phyloP scores from a whole-genome alignment of 2,113 vertebrate species.

The Callocephalon fimbriatum region DNA sequence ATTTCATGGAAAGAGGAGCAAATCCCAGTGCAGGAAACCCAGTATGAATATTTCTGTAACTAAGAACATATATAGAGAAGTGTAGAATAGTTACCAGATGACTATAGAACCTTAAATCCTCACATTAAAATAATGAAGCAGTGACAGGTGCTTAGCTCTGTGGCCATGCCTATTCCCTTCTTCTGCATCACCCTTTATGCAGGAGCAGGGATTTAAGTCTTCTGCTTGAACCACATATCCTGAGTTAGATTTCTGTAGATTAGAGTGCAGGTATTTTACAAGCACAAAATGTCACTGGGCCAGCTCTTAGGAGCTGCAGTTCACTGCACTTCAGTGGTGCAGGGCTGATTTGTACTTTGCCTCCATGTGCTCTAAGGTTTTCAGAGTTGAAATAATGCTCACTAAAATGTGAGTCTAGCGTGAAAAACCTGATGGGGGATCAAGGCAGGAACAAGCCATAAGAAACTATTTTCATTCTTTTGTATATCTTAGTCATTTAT shows the following conservation, averaged over 20 bases:
- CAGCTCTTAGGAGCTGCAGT: not conserved
- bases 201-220: not conserved
- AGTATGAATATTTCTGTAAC: conserved; percentile 68
- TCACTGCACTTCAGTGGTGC: not conserved
- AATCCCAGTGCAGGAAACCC: conserved; percentile 83
- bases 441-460: fast-evolving
- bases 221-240: not conserved
- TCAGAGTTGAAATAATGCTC: not conserved
- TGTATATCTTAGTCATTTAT: not conserved
- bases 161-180: not conserved
- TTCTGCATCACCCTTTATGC: not conserved
- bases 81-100: not conserved
- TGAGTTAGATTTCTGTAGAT: not conserved
- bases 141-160: not conserved
- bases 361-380: not conserved
- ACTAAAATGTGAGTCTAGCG: not conserved
- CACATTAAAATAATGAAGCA: not conserved
- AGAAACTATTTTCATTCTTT: not conserved
- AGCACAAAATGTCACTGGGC: not conserved
- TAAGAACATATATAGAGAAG: not conserved
- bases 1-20: conserved; percentile 85
- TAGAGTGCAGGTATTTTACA: not conserved
- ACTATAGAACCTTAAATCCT: not conserved
- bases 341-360: not conserved
- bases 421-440: not conserved